Percentiles rank a stretch among this genome's conserved stretches.
Evolutionary conservation across 2,797 vertebrate genomes (phyloP).

Genomic region (Poecilia velifera): DNA sequence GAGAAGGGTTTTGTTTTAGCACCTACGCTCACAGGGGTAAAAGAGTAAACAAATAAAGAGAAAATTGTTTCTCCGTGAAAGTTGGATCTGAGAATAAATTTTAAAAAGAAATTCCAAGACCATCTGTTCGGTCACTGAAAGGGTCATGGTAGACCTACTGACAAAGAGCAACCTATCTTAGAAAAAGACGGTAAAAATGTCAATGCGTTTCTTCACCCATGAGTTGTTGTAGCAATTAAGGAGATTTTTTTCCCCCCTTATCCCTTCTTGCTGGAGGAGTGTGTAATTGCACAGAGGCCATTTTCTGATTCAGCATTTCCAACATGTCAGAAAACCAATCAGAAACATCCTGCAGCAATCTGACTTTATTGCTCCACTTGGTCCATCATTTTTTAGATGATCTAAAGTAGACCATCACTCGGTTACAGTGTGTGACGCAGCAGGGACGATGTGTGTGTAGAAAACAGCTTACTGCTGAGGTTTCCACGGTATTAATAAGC

Average conservation of each 20-base stretch:
- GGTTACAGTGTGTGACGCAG: slow-evolving; percentile 38
- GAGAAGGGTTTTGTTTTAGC: neutral
- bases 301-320: too few species aligned
- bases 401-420: slow-evolving; percentile 35
- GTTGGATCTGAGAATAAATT: neutral
- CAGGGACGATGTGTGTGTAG: slow-evolving; percentile 20
- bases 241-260: slow-evolving; percentile 4
- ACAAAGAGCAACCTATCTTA: slow-evolving; percentile 10
- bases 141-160: slow-evolving; percentile 14
- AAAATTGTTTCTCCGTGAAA: neutral
- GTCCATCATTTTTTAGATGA: slow-evolving; percentile 48
- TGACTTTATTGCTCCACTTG: slow-evolving; percentile 50
- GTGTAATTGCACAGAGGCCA: slow-evolving; percentile 42
- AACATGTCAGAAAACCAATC: slow-evolving; percentile 60
- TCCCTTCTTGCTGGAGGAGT: slow-evolving; percentile 45
- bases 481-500: slow-evolving; percentile 44
- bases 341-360: slow-evolving; percentile 47
- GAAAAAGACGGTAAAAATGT: slow-evolving; percentile 35
- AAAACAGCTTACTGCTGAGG: slow-evolving; percentile 38
- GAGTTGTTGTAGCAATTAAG: slow-evolving; percentile 40
- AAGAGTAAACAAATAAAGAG: neutral
- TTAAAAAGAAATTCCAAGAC: neutral
- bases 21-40: neutral
- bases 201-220: slow-evolving; percentile 32
- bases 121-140: slow-evolving; percentile 3